Percentiles rank a stretch among this genome's conserved stretches.
These are phyloP conservation scores for Odontamblyopus lacepedii DNA, from an alignment of 2,797 vertebrate genomes.

Conservation along the genomic window DNA sequence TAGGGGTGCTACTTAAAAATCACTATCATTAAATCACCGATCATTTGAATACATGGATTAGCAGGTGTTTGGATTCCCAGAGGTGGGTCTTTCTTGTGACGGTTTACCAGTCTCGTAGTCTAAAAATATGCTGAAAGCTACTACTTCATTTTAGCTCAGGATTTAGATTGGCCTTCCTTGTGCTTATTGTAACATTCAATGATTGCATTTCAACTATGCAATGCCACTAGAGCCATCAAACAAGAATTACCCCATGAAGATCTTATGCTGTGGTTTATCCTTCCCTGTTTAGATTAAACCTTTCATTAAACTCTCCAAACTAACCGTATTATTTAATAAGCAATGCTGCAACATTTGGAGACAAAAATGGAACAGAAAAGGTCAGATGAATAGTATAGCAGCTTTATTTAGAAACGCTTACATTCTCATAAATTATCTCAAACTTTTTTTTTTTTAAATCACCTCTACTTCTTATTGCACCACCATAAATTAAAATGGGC, in stretches of 20 bases:
- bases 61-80: background rate
- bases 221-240: too few species aligned
- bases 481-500: conserved; percentile 63
- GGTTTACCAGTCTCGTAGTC: too few species aligned
- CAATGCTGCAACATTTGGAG: background rate
- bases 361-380: conserved; percentile 39
- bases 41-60: background rate
- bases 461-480: conserved; percentile 69
- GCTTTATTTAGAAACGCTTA: conserved; percentile 83
- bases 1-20: too few species aligned
- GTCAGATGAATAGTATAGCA: conserved; percentile 66
- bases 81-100: background rate
- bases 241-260: too few species aligned
- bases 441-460: conserved; percentile 51
- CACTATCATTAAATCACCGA: background rate
- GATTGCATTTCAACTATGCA: too few species aligned
- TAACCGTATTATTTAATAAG: conserved; percentile 1
- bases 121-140: too few species aligned
- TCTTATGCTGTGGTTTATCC: background rate
- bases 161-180: too few species aligned
- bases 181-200: too few species aligned
- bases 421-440: conserved; percentile 80
- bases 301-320: background rate
- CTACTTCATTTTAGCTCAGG: too few species aligned
- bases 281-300: background rate